Percentiles rank a stretch among this genome's conserved stretches.
phyloP scores from a whole-genome alignment of 2,888 invertebrate genomes.

The Limnephilus lunatus region DNA sequence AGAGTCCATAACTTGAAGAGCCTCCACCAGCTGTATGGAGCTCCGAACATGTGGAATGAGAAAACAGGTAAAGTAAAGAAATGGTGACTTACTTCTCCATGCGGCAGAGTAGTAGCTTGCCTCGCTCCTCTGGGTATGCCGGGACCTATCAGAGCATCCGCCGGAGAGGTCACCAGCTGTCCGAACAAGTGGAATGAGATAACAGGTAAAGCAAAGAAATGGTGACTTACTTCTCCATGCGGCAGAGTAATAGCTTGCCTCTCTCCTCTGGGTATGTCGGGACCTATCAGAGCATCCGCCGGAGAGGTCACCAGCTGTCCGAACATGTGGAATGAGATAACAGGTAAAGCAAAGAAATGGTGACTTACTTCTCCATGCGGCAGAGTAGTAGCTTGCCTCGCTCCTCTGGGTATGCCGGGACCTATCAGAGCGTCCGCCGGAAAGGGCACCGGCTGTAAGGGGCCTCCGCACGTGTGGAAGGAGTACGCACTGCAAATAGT shows the following conservation, averaged over 20 bases:
- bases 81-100: no score
- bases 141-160: no score
- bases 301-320: constrained; percentile 97
- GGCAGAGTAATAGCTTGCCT: constrained; percentile 92
- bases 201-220: no score
- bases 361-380: constrained; percentile 90
- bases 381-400: constrained; percentile 91
- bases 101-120: no score
- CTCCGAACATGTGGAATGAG: no score
- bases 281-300: constrained; percentile 92
- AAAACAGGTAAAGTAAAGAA: no score
- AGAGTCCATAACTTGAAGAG: no score
- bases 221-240: constrained; percentile 85
- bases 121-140: no score
- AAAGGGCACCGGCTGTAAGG: constrained; percentile 94
- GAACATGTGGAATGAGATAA: constrained; percentile 83
- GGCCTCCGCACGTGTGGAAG: constrained; percentile 95
- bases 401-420: constrained; percentile 95
- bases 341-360: background rate
- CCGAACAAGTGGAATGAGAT: no score
- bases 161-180: no score
- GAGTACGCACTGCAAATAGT: constrained; percentile 87
- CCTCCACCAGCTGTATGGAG: no score
- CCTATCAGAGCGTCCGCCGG: constrained; percentile 95
- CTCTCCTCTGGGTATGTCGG: constrained; percentile 95